phyloP scores from a whole-genome alignment of 2,113 vertebrate species.

The Percopsis transmontana region DNA sequence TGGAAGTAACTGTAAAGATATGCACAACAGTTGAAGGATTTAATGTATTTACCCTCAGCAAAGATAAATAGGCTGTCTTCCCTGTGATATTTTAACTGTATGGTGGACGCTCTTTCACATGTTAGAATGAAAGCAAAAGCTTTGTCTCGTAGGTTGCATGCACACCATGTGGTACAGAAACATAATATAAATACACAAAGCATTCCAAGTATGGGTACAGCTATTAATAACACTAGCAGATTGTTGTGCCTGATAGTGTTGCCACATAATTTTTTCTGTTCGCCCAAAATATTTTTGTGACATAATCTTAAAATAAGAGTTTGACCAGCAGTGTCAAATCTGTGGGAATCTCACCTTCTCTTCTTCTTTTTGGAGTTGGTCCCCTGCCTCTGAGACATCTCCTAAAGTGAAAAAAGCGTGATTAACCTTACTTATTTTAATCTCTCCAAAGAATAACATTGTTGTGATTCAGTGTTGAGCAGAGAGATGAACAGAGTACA shows the following conservation, averaged over 20 bases:
- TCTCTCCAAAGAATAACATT: not conserved
- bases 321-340: too few relatives aligned
- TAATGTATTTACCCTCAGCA: conserved; percentile 54
- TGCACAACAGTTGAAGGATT: conserved; percentile 45
- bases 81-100: conserved; percentile 33
- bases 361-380: conserved; percentile 63
- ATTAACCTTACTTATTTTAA: not conserved
- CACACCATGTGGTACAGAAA: not conserved
- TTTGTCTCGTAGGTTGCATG: conserved; percentile 18
- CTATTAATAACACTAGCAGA: too few relatives aligned
- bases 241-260: not conserved
- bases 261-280: not conserved
- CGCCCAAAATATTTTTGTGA: too few relatives aligned
- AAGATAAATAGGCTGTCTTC: conserved; percentile 52
- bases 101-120: conserved; percentile 49
- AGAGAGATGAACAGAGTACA: not conserved
- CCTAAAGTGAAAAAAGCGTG: conserved; percentile 56
- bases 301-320: too few relatives aligned
- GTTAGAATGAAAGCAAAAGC: conserved; percentile 2
- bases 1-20: conserved; percentile 17
- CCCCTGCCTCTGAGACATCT: conserved; percentile 58
- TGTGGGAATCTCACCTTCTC: conserved; percentile 62
- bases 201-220: not conserved
- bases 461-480: not conserved
- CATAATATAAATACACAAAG: conserved; percentile 3